Conservation (phyloP, 2,797 vertebrate genomes). For the Chaunax sp. region DNA sequence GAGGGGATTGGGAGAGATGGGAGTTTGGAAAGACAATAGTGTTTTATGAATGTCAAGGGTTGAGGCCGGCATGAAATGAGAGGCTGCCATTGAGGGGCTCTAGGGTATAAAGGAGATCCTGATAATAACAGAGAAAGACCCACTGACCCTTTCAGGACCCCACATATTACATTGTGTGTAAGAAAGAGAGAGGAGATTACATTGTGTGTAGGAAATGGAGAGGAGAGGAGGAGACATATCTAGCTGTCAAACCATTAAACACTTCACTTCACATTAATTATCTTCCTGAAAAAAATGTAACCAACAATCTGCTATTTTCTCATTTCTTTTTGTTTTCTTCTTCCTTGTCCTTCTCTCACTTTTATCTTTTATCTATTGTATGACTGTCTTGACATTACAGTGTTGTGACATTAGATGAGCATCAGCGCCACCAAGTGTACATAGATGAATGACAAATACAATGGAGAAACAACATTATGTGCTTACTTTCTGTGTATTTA, state of each 20-base stretch:
- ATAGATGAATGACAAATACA: neutral
- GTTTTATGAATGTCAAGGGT: slow-evolving; percentile 40
- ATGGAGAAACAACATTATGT: neutral
- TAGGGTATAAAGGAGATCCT: slow-evolving; percentile 26
- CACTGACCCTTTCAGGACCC: slow-evolving; percentile 12
- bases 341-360: neutral
- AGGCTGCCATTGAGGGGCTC: slow-evolving; percentile 2
- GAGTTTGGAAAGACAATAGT: slow-evolving; percentile 39
- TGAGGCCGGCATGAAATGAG: slow-evolving; percentile 12
- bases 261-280: slow-evolving; percentile 30
- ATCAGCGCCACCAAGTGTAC: slow-evolving; percentile 35
- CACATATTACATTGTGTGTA: neutral
- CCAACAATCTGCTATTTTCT: neutral
- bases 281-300: slow-evolving; percentile 19
- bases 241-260: slow-evolving; percentile 20
- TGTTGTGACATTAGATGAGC: slow-evolving; percentile 12
- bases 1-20: slow-evolving; percentile 18
- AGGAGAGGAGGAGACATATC: slow-evolving; percentile 1
- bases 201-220: too few species aligned
- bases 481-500: neutral
- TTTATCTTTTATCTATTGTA: neutral
- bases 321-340: neutral
- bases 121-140: slow-evolving; percentile 29
- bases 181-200: neutral
- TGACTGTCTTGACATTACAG: neutral